Percentiles rank a stretch among this genome's conserved stretches.
These are phyloP conservation scores for Larimichthys polyactis DNA, from an alignment of 2,113 vertebrate genomes.

Conservation along the genomic window DNA sequence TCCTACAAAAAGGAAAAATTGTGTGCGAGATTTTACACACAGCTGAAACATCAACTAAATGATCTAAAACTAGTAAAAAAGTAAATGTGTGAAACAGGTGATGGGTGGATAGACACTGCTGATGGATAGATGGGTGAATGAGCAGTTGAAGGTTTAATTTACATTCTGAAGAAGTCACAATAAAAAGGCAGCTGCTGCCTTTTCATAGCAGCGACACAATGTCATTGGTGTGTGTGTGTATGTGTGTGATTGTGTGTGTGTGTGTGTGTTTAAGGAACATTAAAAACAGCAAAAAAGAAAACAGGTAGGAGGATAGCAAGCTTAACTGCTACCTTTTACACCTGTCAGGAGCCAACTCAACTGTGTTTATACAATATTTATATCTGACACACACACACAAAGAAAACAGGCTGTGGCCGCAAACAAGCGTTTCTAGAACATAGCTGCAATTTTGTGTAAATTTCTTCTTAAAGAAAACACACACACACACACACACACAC, in stretches of 20 bases:
- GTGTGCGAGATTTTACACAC: not conserved
- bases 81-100: not conserved
- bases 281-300: constrained; percentile 58
- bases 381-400: constrained; percentile 52
- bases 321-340: constrained; percentile 81
- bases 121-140: constrained; percentile 9
- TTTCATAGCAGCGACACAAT: not conserved
- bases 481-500: constrained; percentile 40
- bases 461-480: constrained; percentile 92
- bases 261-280: constrained; percentile 39
- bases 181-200: constrained; percentile 32
- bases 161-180: constrained; percentile 31
- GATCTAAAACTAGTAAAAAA: not conserved
- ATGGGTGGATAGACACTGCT: not conserved
- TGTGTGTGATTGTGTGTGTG: not conserved
- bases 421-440: constrained; percentile 92
- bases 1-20: not conserved
- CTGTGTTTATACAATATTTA: constrained; percentile 79
- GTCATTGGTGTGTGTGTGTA: constrained; percentile 13
- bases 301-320: constrained; percentile 58
- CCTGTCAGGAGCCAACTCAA: constrained; percentile 74
- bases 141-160: constrained; percentile 51
- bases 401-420: constrained; percentile 60
- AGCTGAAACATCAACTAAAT: not conserved
- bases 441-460: constrained; percentile 99